Evolutionary conservation across 2,113 vertebrate genomes (phyloP).

Genomic region (Dascyllus trimaculatus): DNA sequence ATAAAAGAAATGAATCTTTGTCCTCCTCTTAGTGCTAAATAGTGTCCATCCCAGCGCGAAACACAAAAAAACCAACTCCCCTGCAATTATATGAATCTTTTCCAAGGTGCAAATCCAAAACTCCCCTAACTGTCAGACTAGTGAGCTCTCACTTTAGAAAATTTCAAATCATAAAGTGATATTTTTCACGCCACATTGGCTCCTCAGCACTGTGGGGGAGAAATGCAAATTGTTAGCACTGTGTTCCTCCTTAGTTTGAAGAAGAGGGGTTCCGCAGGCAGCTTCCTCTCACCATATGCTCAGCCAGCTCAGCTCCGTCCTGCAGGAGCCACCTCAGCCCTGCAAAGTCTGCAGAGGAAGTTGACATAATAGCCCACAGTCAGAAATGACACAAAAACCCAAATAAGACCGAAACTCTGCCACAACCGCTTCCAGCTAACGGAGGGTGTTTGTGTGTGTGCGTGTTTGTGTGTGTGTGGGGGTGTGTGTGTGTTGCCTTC

Average conservation of each 20-base stretch:
- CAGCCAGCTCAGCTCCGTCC: conserved; percentile 63
- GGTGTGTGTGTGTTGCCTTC: conserved; percentile 11
- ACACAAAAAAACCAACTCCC: neutral
- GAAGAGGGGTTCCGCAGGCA: conserved; percentile 51
- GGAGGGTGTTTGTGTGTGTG: conserved; percentile 5
- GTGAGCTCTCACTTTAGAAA: conserved; percentile 11
- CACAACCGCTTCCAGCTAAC: conserved; percentile 57
- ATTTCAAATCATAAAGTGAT: conserved; percentile 38
- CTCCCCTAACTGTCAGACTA: conserved; percentile 9
- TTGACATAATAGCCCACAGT: conserved; percentile 70
- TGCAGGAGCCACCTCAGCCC: conserved; percentile 72
- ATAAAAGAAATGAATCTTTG: neutral
- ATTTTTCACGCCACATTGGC: conserved; percentile 21
- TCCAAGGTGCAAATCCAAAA: conserved; percentile 17
- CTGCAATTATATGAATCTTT: neutral
- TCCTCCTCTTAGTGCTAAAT: neutral
- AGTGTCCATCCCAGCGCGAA: conserved; percentile 4
- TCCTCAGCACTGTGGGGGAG: conserved; percentile 1
- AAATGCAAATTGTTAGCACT: conserved; percentile 52
- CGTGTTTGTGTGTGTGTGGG: conserved; percentile 13
- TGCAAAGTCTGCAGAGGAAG: conserved; percentile 64
- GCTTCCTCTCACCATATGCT: conserved; percentile 79
- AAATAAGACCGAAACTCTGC: conserved; percentile 67
- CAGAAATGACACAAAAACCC: conserved; percentile 73
- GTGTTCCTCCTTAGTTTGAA: conserved; percentile 51